A percentile compares a stretch with the other conserved stretches of the same genome.
Evolutionary conservation across 2,113 vertebrate species (phyloP).

Genomic region (Larimichthys crocea): DNA sequence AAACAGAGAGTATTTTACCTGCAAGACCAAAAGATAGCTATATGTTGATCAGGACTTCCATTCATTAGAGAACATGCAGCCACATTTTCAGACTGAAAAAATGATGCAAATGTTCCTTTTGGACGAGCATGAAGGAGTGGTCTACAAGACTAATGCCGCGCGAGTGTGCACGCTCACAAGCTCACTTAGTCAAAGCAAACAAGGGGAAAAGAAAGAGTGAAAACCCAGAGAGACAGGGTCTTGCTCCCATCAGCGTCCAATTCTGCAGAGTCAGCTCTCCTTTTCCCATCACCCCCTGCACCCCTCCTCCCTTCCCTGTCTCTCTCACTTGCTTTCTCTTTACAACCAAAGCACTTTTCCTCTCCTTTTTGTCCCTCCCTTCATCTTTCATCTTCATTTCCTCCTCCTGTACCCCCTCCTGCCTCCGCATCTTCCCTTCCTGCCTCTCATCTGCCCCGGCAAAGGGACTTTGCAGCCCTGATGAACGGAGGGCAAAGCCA

Average conservation of each 20-base stretch:
- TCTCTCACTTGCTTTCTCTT: slow-evolving; percentile 52
- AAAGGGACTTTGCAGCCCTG: slow-evolving; percentile 37
- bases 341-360: slow-evolving; percentile 57
- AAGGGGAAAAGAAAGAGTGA: not conserved
- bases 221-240: slow-evolving; percentile 56
- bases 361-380: slow-evolving; percentile 44
- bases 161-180: not conserved
- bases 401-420: not conserved
- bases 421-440: slow-evolving; percentile 23
- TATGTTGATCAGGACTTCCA: not conserved
- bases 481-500: slow-evolving; percentile 53
- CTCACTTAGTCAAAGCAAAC: slow-evolving; percentile 40
- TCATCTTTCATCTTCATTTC: slow-evolving; percentile 46
- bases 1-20: not conserved
- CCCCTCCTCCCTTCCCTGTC: slow-evolving; percentile 9
- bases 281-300: slow-evolving; percentile 43
- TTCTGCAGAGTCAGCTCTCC: slow-evolving; percentile 77
- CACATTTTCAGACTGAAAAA: not conserved
- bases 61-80: not conserved
- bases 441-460: slow-evolving; percentile 21
- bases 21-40: not conserved
- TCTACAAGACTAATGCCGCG: not conserved
- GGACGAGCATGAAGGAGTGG: slow-evolving; percentile 4
- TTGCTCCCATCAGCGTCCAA: slow-evolving; percentile 63
- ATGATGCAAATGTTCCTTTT: slow-evolving; percentile 18